A percentile compares a stretch with the other conserved stretches of the same genome.
These are phyloP conservation scores for Esox lucius DNA, from an alignment of 2,797 vertebrate species.

Conservation along the genomic window DNA sequence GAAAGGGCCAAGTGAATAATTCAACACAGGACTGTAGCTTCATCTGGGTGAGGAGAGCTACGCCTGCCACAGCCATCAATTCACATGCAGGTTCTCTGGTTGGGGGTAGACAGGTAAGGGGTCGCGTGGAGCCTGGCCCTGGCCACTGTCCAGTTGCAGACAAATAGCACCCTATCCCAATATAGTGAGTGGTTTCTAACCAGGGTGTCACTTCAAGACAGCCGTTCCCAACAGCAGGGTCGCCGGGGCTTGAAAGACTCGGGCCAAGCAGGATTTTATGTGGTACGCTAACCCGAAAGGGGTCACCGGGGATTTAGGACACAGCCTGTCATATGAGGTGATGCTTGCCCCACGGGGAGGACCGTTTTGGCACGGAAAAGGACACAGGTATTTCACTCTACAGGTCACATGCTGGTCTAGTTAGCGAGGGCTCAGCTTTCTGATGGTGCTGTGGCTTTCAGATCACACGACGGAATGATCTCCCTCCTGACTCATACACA, in stretches of 20 bases:
- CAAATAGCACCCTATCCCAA: background rate
- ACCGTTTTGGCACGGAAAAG: slow-evolving; percentile 23
- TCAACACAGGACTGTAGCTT: slow-evolving; percentile 29
- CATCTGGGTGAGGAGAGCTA: slow-evolving; percentile 26
- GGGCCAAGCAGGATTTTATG: no score
- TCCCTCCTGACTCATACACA: slow-evolving; percentile 36
- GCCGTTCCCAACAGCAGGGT: no score
- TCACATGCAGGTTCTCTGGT: slow-evolving; percentile 30
- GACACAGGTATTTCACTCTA: background rate
- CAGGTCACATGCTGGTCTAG: slow-evolving; percentile 2
- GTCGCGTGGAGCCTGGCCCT: slow-evolving; percentile 4
- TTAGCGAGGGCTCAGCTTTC: background rate
- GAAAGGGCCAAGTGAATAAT: slow-evolving; percentile 44
- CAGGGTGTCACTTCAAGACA: no score
- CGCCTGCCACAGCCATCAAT: slow-evolving; percentile 31
- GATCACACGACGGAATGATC: slow-evolving; percentile 29
- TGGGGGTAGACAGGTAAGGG: slow-evolving; percentile 32
- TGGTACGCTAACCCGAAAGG: no score
- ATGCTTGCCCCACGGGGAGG: slow-evolving; percentile 16
- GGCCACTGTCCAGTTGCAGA: slow-evolving; percentile 27
- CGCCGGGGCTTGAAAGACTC: no score
- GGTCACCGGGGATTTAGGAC: slow-evolving; percentile 6
- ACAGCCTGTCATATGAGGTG: slow-evolving; percentile 17
- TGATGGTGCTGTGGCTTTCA: slow-evolving; percentile 21
- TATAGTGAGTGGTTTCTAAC: no score